Base-by-base conservation (phyloP, 2,113 vertebrate genomes). In the Ictalurus punctatus region DNA sequence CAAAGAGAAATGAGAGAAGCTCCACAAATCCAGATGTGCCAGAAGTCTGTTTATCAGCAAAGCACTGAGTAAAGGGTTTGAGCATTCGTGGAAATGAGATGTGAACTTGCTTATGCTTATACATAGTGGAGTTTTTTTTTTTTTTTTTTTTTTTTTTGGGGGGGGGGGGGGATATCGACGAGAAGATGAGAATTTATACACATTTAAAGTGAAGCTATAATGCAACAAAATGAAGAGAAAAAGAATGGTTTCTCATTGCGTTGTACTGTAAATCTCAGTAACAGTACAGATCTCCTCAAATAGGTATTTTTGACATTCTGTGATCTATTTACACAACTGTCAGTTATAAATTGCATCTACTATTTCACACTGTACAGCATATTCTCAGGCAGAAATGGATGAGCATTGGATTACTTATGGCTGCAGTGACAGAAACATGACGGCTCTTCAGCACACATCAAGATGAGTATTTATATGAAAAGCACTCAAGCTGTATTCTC, bases 281-380 rank as follows among this genome's bases (percentile, higher is more conserved):
- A 30, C 58, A 27, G 56, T 25, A 84, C 19, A 48, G 81, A 88
- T 84, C 12, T 48, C 16, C 63, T 85, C 27, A n/a, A n/a, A 52
- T 52, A n/a, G 83, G 63, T 69, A 84, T 85, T 85, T 85, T 10
- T 67, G 83, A 85, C 83, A 69, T 54, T 25, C 25, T 23, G 65
- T 85, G 83, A 85, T 85, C 83, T 85, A 85, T 85, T 85, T 85
- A 85, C 83, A 85, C 83, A 85, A 19, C 61, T 34, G 61, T 85
- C 83, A 85, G 83, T 85, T 69, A 85, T 85, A 85, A 85, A 85
- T 69, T 21, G 83, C 44, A 0, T 85, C 8, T 85, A 69, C 7
- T n/a, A 69, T 85, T 85, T 59, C 58, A 25, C 86, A 48, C 13
- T 23, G 86, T 79, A 23, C 86, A 87, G 86, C 73, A 65, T 52